Evolutionary conservation across 2,113 vertebrate genomes (phyloP).

Genomic region (Syngnathus scovelli): DNA sequence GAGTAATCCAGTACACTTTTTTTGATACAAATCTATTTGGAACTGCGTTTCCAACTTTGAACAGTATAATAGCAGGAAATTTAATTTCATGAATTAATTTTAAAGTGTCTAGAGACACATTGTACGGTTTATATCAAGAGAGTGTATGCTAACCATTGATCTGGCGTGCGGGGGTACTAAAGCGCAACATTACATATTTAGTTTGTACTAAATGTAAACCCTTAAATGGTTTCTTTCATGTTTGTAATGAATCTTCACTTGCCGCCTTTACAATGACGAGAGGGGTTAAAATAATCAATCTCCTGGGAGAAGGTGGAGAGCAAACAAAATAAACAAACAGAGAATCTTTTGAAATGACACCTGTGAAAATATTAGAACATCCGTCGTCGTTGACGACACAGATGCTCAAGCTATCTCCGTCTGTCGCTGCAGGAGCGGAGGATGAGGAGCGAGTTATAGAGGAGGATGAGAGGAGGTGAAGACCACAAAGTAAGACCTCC

Average conservation of each 20-base stretch:
- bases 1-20: too few species aligned
- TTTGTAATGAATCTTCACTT: conserved; percentile 41
- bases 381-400: conserved; percentile 61
- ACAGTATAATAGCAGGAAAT: too few species aligned
- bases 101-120: too few species aligned
- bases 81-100: too few species aligned
- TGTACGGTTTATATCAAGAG: too few species aligned
- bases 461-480: background rate
- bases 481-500: background rate
- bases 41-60: too few species aligned
- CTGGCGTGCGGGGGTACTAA: too few species aligned
- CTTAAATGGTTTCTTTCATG: conserved; percentile 50
- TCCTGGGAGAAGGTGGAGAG: conserved; percentile 24
- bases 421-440: conserved; percentile 34
- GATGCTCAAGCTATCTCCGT: conserved; percentile 52
- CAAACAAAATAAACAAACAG: conserved; percentile 51
- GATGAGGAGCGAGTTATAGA: background rate
- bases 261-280: conserved; percentile 46
- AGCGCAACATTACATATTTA: too few species aligned
- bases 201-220: background rate
- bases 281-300: conserved; percentile 13
- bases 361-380: conserved; percentile 64
- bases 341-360: conserved; percentile 57
- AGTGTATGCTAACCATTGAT: too few species aligned
- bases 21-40: too few species aligned